Percentiles rank a stretch among this genome's conserved stretches.
Evolutionary conservation across 92 coral and sea anemone species (phyloP).

Genomic region (Epizoanthus ramosus): DNA sequence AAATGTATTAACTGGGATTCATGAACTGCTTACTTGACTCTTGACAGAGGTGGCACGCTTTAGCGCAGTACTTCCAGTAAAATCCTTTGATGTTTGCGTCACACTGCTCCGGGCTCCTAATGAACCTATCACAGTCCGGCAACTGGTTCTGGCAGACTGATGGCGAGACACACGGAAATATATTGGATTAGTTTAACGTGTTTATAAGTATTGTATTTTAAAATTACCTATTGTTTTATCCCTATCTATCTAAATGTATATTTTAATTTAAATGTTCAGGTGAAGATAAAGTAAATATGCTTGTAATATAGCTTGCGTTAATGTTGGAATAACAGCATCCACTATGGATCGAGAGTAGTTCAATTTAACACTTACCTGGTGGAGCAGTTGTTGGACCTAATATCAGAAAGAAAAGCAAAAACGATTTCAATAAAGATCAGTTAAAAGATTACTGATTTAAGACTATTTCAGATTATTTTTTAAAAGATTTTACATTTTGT

Average conservation of each 20-base stretch:
- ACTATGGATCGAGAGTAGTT: neutral
- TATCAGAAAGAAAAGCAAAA: neutral
- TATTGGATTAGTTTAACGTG: too few relatives aligned
- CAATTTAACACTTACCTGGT: constrained; percentile 25
- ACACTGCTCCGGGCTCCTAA: constrained; percentile 31
- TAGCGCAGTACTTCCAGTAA: constrained; percentile 38
- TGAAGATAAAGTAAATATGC: too few relatives aligned
- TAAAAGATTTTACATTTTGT: too few relatives aligned
- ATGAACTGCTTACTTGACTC: constrained; percentile 15
- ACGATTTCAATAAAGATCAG: too few relatives aligned
- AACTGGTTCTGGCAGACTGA: constrained; percentile 37
- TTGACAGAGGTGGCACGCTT: constrained; percentile 29
- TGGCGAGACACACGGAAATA: neutral
- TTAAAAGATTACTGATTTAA: too few relatives aligned
- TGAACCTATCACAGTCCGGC: constrained; percentile 34
- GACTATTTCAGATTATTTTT: too few relatives aligned
- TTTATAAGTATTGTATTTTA: neutral
- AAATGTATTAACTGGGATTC: neutral
- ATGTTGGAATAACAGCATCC: neutral
- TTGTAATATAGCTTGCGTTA: too few relatives aligned
- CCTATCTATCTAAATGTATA: neutral
- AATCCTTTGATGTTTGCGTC: constrained; percentile 30
- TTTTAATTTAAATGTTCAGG: too few relatives aligned
- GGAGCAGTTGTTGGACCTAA: constrained; percentile 42
- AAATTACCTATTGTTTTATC: too few relatives aligned